These are phyloP conservation scores for Yponomeuta sedellus DNA, from an alignment of 2,888 invertebrate species.

Conservation along the genomic window DNA sequence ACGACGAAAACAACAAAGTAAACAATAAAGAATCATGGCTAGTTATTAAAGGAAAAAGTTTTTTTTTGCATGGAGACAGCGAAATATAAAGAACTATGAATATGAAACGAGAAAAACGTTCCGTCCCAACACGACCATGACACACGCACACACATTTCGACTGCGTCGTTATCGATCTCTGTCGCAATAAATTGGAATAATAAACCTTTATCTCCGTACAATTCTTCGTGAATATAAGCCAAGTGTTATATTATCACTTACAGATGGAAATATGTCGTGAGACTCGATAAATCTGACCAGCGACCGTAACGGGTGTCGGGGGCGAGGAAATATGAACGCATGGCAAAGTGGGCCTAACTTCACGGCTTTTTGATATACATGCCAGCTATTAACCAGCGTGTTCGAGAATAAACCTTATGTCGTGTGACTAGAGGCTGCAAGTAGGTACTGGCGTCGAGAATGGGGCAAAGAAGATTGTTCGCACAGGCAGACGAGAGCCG, in stretches of 20 bases:
- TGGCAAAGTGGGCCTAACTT: slow-evolving; percentile 43
- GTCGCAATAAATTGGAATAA: slow-evolving; percentile 6
- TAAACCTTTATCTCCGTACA: slow-evolving; percentile 10
- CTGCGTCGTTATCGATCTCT: slow-evolving; percentile 2
- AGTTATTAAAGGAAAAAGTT: not conserved
- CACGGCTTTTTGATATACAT: slow-evolving; percentile 67
- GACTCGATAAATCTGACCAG: slow-evolving; percentile 73
- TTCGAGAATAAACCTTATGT: not conserved
- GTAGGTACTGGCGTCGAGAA: not conserved
- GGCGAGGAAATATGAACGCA: slow-evolving; percentile 72
- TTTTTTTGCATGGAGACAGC: not conserved
- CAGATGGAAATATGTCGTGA: slow-evolving; percentile 70
- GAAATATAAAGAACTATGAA: not conserved
- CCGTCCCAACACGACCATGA: not conserved
- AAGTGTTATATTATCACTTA: slow-evolving; percentile 26
- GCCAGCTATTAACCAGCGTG: not conserved
- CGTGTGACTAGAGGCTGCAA: not conserved
- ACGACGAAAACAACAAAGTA: too few species aligned
- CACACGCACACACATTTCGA: too few species aligned
- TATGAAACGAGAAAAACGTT: not conserved
- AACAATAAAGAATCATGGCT: not conserved
- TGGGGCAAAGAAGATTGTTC: not conserved
- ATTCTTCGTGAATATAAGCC: slow-evolving; percentile 7
- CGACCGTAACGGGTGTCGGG: slow-evolving; percentile 70
- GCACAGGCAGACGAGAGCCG: not conserved